Percentiles rank a stretch among this genome's conserved stretches.
These are phyloP conservation scores for Ageneiosus marmoratus DNA, from an alignment of 2,113 vertebrate genomes.

Conservation along the genomic window DNA sequence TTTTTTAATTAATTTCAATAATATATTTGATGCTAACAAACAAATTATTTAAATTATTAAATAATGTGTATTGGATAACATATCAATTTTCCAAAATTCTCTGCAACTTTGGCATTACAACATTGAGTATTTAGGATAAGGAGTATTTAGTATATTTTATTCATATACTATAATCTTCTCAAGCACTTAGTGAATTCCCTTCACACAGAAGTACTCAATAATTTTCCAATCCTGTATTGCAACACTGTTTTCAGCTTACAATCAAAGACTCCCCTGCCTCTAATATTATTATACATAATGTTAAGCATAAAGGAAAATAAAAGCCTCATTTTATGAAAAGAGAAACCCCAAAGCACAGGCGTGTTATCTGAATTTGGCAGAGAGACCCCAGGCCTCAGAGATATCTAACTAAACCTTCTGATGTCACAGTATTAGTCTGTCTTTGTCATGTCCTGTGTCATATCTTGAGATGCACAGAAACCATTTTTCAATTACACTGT, in stretches of 20 bases:
- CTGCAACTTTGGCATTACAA: neutral
- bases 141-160: slow-evolving; percentile 2
- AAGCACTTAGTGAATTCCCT: slow-evolving; percentile 11
- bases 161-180: neutral
- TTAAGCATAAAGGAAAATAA: slow-evolving; percentile 22
- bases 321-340: neutral
- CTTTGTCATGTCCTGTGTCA: slow-evolving; percentile 9
- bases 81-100: neutral
- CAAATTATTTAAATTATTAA: neutral
- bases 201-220: neutral
- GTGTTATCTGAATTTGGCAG: slow-evolving; percentile 9
- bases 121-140: neutral
- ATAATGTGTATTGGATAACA: neutral
- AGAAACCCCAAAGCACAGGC: neutral
- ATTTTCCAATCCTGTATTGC: neutral
- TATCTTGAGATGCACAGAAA: slow-evolving; percentile 35
- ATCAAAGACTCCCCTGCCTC: slow-evolving; percentile 21
- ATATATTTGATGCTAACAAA: neutral
- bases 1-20: neutral
- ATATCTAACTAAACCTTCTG: slow-evolving; percentile 8
- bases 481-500: slow-evolving; percentile 40
- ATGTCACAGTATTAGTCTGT: neutral
- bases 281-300: slow-evolving; percentile 37
- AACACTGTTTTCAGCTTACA: neutral
- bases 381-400: neutral